Evolutionary conservation across 2,797 vertebrate genomes (phyloP).

Genomic region (Myoxocephalus aenaeus): DNA sequence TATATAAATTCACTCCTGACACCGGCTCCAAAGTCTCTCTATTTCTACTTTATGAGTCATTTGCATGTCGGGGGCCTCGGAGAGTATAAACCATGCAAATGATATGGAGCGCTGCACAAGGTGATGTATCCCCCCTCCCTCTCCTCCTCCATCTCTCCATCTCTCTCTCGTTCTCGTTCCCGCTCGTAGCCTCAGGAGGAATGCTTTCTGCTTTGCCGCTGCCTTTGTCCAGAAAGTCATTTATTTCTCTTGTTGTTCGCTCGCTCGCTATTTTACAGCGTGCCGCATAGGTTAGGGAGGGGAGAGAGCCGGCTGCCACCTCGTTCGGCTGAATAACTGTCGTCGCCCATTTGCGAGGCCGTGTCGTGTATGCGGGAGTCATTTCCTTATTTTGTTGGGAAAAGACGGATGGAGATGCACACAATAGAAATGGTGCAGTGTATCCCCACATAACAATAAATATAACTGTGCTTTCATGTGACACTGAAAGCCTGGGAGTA

Average conservation of each 20-base stretch:
- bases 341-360: constrained; percentile 75
- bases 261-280: constrained; percentile 75
- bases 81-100: constrained; percentile 87
- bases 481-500: constrained; percentile 45
- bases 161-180: constrained; percentile 63
- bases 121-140: constrained; percentile 74
- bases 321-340: constrained; percentile 74
- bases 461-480: constrained; percentile 58
- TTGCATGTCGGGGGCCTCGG: constrained; percentile 84
- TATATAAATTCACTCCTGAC: constrained; percentile 86
- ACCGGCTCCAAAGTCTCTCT: constrained; percentile 83
- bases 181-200: constrained; percentile 80
- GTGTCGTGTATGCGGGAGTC: constrained; percentile 62
- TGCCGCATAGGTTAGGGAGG: constrained; percentile 72
- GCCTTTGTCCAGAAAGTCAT: constrained; percentile 84
- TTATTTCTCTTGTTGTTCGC: constrained; percentile 82
- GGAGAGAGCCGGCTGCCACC: constrained; percentile 48
- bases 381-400: constrained; percentile 71
- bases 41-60: constrained; percentile 86
- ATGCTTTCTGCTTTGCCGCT: constrained; percentile 80
- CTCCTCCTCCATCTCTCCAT: constrained; percentile 62
- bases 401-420: constrained; percentile 56
- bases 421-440: constrained; percentile 52
- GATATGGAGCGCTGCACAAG: constrained; percentile 81
- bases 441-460: constrained; percentile 57